Conservation (phyloP, 2,797 vertebrate species). For the Tragopan temminckii region DNA sequence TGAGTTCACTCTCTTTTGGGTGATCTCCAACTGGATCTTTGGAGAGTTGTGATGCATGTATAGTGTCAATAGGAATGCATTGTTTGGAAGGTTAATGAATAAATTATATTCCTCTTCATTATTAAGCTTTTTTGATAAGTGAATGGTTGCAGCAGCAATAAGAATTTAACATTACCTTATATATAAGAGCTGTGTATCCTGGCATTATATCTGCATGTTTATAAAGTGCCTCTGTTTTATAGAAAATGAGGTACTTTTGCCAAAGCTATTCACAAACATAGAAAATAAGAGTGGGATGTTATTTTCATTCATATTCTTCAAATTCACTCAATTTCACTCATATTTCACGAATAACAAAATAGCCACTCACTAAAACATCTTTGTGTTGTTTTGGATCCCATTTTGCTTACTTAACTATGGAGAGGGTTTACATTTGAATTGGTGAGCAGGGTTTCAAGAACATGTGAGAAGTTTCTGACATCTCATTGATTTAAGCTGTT, state of each 20-base stretch:
- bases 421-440: neutral
- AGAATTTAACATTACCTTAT: slow-evolving; percentile 10
- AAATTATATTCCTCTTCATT: neutral
- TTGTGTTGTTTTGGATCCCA: neutral
- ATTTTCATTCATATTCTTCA: neutral
- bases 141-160: slow-evolving; percentile 26
- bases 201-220: neutral
- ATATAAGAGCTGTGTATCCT: neutral
- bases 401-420: neutral
- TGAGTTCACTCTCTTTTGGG: neutral
- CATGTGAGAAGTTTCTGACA: neutral
- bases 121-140: slow-evolving; percentile 37
- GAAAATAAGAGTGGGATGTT: neutral
- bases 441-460: neutral
- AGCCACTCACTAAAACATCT: neutral
- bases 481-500: neutral
- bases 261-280: neutral
- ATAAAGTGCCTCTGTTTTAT: neutral
- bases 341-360: neutral
- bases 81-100: slow-evolving; percentile 46
- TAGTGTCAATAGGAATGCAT: neutral
- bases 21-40: neutral
- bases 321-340: neutral
- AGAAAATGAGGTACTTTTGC: neutral
- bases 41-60: neutral